A percentile compares a stretch with the other conserved stretches of the same genome.
Conservation (phyloP, 2,113 vertebrate genomes). For the Lepidothrix coronata region DNA sequence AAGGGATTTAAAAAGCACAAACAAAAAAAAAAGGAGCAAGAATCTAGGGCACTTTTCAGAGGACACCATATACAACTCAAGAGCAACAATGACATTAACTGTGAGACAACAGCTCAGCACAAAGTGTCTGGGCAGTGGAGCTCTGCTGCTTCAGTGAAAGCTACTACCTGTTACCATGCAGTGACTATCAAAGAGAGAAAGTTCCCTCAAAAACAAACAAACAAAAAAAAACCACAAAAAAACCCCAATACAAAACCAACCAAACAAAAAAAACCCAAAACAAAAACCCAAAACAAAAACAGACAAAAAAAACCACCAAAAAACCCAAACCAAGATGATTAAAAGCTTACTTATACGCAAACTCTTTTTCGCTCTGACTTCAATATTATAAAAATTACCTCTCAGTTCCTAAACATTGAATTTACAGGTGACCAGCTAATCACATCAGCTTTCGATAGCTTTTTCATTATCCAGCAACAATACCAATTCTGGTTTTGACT, state of each 20-base stretch:
- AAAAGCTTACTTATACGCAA: background rate
- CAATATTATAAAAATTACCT: background rate
- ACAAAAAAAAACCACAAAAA: background rate
- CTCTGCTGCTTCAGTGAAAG: background rate
- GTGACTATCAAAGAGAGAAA: background rate
- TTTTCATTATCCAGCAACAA: background rate
- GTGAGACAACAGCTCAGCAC: background rate
- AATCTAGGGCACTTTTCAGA: background rate
- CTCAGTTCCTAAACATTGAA: background rate
- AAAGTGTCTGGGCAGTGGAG: background rate
- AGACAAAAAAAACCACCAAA: background rate
- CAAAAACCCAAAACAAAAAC: background rate
- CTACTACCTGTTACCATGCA: background rate
- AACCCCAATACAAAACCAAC: background rate
- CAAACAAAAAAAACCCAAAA: background rate
- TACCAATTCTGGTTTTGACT: fast-evolving
- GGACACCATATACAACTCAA: background rate
- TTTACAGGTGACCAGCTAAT: background rate
- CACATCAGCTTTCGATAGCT: background rate
- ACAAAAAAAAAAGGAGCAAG: fast-evolving
- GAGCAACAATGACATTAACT: background rate
- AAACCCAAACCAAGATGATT: background rate
- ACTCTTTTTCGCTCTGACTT: background rate
- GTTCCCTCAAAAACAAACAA: background rate
- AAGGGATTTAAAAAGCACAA: background rate